Base-by-base conservation (phyloP, 2,113 vertebrate species). In the Ceyx cyanopectus region DNA sequence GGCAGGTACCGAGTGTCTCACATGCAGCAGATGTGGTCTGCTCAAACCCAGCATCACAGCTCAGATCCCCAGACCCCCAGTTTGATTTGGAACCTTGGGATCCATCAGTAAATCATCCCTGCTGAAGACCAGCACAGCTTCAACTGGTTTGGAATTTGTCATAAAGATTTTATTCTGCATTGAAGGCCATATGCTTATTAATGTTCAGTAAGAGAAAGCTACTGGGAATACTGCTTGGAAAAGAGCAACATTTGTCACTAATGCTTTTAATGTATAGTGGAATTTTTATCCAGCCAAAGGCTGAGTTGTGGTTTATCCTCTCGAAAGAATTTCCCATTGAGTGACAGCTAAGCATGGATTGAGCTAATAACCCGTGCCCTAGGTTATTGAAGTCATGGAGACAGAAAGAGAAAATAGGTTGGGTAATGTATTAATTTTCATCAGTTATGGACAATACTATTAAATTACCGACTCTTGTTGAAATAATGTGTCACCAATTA, bases 371-470 rank as follows among this genome's bases (percentile, higher is more conserved):
- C 85, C 88, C 77, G 32, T 88, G 92, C 58, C 80, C 83, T 93
- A 66, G 83, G 88, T 94, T 95, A 90, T 27, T 87, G 92, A 70
- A 91, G 81, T 87, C 79, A 57, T 11, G 16, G 74, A 95, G 75
- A 81, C 75, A 92, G 81, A 63, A 85, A 7, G 80, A 68, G 70
- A 93, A 90, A 90, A 81, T 54, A 89, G 75, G 61, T 60, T 2
- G 37, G 63, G 66, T 79, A 93, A 93, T 62, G 73, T 76, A 90
- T 95, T 92, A 78, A 89, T 95, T 97, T 96, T 92, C 80, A 82
- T 95, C 94, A 93, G 80, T 92, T 93, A 88, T 79, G 89, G 90
- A 92, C 93, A 94, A 90, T 93, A 82, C 74, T 79, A 62, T 88
- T 92, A 90, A 90, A 87, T 94, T 78, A 66, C 77, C 58, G 65